phyloP scores from a whole-genome alignment of 2,797 vertebrate genomes.

The Masticophis lateralis region DNA sequence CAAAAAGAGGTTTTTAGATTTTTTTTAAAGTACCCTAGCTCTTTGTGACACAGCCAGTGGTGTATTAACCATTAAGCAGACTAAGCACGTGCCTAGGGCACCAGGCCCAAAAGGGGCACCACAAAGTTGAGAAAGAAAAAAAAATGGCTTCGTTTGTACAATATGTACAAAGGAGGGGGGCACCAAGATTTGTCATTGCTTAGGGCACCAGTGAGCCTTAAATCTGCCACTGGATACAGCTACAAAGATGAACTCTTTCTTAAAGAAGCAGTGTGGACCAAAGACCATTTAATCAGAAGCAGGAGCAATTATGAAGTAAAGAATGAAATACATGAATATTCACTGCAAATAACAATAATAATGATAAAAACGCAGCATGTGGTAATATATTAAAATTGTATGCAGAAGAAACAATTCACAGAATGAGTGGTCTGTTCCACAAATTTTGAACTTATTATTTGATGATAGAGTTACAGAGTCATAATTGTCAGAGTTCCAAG shows the following conservation, averaged over 20 bases:
- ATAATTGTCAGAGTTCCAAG: too few species aligned
- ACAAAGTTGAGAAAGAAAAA: too few species aligned
- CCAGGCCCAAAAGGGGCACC: too few species aligned
- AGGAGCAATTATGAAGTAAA: background rate
- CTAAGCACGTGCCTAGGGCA: too few species aligned
- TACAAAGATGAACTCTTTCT: background rate
- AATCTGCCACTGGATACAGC: background rate
- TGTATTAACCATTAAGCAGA: too few species aligned
- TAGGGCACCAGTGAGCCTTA: too few species aligned
- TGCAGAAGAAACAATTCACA: background rate
- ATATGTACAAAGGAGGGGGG: too few species aligned
- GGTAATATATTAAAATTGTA: background rate
- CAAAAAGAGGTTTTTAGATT: background rate
- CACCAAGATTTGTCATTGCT: too few species aligned
- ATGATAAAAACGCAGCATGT: background rate
- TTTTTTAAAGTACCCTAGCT: background rate
- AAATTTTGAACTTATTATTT: background rate
- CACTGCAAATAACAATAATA: background rate
- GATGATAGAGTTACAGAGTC: background rate
- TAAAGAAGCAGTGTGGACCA: background rate
- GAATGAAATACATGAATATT: background rate
- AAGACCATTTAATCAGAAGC: background rate
- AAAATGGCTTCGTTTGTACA: too few species aligned
- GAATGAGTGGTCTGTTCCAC: background rate
- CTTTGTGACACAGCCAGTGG: background rate